These are phyloP conservation scores for Pangasius djambal DNA, from an alignment of 2,797 vertebrate genomes.

Conservation along the genomic window DNA sequence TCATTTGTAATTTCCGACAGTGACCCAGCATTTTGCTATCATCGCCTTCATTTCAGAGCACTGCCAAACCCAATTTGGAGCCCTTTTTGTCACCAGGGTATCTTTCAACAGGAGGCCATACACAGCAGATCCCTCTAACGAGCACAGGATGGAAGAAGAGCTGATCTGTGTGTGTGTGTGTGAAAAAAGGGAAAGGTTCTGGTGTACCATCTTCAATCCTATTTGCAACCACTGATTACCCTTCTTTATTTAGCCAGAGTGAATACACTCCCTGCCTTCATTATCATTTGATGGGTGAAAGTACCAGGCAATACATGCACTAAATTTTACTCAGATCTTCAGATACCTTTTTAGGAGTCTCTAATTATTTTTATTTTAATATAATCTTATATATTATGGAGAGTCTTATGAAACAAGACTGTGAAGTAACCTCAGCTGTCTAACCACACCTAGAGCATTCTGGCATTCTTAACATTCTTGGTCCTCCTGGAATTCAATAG, in stretches of 20 bases:
- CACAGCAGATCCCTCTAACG: conserved; percentile 21
- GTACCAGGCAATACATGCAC: not conserved
- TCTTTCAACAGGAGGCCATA: conserved; percentile 30
- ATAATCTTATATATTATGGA: not conserved
- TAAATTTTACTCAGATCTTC: conserved; percentile 2
- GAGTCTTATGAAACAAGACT: not conserved
- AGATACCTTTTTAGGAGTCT: not conserved
- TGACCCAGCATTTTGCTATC: conserved; percentile 23
- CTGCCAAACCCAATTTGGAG: conserved; percentile 43
- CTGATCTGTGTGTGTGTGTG: not conserved
- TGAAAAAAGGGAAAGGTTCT: conserved; percentile 32
- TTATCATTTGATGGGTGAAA: conserved; percentile 21
- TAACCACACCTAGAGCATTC: conserved; percentile 49
- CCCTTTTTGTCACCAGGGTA: not conserved
- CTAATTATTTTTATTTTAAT: not conserved
- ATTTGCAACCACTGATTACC: conserved; percentile 73
- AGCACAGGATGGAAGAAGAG: conserved; percentile 7
- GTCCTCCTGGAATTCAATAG: conserved; percentile 53
- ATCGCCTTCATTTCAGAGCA: not conserved
- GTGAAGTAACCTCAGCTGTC: conserved; percentile 30
- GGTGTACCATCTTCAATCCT: conserved; percentile 55
- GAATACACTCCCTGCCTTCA: conserved; percentile 39
- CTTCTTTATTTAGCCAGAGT: conserved; percentile 67
- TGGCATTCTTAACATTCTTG: conserved; percentile 43
- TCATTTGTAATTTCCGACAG: conserved; percentile 21